Percentiles rank a stretch among this genome's conserved stretches.
Conservation (phyloP, 53 echinoderm and acorn worm species). For the Hippasteria phrygiana region DNA sequence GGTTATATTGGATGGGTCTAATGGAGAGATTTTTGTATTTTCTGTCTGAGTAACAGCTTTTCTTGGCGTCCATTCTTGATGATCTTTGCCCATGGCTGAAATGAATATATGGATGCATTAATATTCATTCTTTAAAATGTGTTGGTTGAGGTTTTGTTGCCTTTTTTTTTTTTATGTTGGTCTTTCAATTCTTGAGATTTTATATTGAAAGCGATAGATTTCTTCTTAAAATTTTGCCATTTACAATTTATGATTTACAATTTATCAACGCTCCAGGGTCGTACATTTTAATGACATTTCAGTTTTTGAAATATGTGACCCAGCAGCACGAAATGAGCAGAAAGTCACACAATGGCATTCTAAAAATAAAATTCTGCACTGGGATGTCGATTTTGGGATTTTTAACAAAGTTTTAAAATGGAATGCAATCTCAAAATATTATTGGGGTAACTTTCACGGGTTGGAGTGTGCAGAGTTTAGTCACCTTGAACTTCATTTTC, state of each 20-base stretch:
- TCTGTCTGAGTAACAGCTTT: neutral
- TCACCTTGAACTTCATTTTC: no score
- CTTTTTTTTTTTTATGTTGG: neutral
- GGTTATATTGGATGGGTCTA: neutral
- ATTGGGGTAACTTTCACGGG: no score
- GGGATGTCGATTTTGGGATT: no score
- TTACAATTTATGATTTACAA: neutral
- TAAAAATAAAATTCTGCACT: no score
- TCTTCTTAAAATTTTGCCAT: neutral
- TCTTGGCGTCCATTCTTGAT: neutral
- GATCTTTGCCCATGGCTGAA: neutral
- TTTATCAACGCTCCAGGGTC: neutral
- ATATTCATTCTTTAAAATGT: neutral
- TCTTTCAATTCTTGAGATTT: neutral
- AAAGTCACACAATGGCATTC: no score
- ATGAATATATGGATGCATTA: neutral
- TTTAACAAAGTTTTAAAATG: no score
- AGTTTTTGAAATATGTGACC: neutral
- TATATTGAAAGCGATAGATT: neutral
- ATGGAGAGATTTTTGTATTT: neutral
- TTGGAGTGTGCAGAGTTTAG: no score
- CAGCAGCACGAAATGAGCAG: no score
- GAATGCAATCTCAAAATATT: no score
- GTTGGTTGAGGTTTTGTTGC: no score
- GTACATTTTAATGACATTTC: neutral